Evolutionary conservation across 2,113 vertebrate species (phyloP), one percentile per base, ranked within the genome.

Genomic region (Nymphicus hollandicus): DNA sequence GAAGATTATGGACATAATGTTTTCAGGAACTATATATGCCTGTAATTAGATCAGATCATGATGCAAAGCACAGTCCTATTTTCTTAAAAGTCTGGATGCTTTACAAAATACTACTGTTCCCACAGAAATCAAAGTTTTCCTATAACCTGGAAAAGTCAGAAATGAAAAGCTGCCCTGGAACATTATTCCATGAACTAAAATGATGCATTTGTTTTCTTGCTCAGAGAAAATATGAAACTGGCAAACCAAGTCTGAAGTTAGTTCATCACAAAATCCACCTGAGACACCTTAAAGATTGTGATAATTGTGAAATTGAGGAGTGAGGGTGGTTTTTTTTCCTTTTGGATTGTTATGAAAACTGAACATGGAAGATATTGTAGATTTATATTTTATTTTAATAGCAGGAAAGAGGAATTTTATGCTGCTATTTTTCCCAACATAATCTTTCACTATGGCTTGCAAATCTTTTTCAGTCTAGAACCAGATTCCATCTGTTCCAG

Each of bases 71-170:
- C 58, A 91, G 80, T 53, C 43, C 53, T 78, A 4, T 55, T 53
- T 76, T 93, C 77, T 84, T 80, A 69, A 76, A 95, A 83, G 55
- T 85, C 63, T 92, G 74, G 70, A 95, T 66, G 74, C 50, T 87
- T 91, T 91, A 94, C 88, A 93, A 87, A 95, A 93, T 73, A 84
- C n/a, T 76, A 90, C 77, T 0, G 19, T 83, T 93, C 80, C 77
- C 88, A 97, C 60, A 91, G 91, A 95, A 94, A 95, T 94, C n/a
- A 53, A 74, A 77, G 44, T 28, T 91, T 94, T 88, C 82, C 56
- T 78, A 77, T 74, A 95, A 92, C 72, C 69, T 78, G 68, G 58
- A 84, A 93, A 90, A 96, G 44, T 37, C 70, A 89, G 71, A 92
- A 93, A 92, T 88, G 7, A 93, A 94, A 91, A 93, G 31, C 78